Base-by-base conservation (phyloP, 2,113 vertebrate genomes). In the Salvator merianae region DNA sequence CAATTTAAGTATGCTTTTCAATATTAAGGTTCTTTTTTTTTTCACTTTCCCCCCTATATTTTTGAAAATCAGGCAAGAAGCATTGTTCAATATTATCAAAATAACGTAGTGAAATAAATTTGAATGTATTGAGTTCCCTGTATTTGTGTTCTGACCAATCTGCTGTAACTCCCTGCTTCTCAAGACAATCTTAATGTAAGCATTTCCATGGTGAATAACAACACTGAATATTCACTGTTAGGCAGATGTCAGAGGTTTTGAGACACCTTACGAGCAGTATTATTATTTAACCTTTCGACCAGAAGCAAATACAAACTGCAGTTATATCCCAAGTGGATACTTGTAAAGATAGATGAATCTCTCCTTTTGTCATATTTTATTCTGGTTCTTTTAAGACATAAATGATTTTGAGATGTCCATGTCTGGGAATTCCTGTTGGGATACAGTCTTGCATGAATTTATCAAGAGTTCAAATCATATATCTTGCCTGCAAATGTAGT, bases 221-320 rank as follows among this genome's bases (percentile, higher is more conserved):
- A 47, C 10, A 90, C 79, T 84, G 92, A 91, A 90, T 92, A 88
- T 91, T 77, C 90, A 87, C 55, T 72, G 71, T 18, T 82, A 77
- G 81, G 77, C 89, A 89, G 83, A 73, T 79, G 90, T 89, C 84
- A 91, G 82, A 89, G 82, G 73, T 75, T 90, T 88, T 91, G 87
- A 87, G 71, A 88, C 84, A 93, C 84, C 93, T 92, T 88, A 86
- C 85, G 86, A 86, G 71, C 77, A 88, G 72, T 83, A 90, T 80
- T 86, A 93, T 91, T 92, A 83, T 90, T 87, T 93, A 89, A 90
- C 88, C 84, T 89, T 77, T 30, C 91, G 88, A 93, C 88, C 53
- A 88, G 82, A 91, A 86, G 88, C 0, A 0, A 93, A 90, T 90
- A 93, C 86, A 91, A 92, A 86, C 82, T 84, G 80, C 71, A 85